phyloP scores from a whole-genome alignment of 2,888 invertebrate genomes.

The Drosophila fulvimacula region DNA sequence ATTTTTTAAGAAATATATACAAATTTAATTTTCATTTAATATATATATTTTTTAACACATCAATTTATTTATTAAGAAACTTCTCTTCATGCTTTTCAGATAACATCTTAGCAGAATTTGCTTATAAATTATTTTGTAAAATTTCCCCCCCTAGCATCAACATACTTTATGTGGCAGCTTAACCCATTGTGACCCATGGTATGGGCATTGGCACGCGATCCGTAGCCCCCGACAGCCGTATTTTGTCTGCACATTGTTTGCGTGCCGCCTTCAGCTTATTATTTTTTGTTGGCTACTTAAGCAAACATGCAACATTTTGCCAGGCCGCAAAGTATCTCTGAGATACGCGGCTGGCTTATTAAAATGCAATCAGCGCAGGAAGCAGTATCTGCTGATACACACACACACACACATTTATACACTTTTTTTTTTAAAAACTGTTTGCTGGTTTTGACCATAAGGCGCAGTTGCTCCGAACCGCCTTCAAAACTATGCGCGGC shows the following conservation, averaged over 20 bases:
- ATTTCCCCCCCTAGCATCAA: background rate
- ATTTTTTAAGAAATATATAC: no score
- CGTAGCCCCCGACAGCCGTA: conserved; percentile 22
- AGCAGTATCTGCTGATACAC: conserved; percentile 40
- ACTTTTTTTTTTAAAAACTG: conserved; percentile 5
- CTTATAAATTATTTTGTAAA: conserved; percentile 19
- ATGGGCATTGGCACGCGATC: conserved; percentile 63
- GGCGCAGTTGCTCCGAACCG: conserved; percentile 69
- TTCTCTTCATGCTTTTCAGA: background rate
- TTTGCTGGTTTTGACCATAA: conserved; percentile 73
- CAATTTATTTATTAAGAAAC: no score
- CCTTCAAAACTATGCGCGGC: conserved; percentile 79
- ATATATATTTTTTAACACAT: background rate
- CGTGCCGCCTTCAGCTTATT: conserved; percentile 56
- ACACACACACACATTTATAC: conserved; percentile 1
- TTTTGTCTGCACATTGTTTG: conserved; percentile 47
- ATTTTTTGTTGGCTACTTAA: conserved; percentile 63
- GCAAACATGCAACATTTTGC: conserved; percentile 65
- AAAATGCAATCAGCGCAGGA: conserved; percentile 79
- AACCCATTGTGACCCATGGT: conserved; percentile 68
- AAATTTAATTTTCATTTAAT: background rate
- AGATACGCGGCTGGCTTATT: conserved; percentile 62
- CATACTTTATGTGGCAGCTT: conserved; percentile 44
- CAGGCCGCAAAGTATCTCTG: conserved; percentile 36
- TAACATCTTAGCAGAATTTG: conserved; percentile 9